Percentiles rank a stretch among this genome's conserved stretches.
phyloP scores from a whole-genome alignment of 2,797 vertebrate genomes.

The Sciurus vulgaris region DNA sequence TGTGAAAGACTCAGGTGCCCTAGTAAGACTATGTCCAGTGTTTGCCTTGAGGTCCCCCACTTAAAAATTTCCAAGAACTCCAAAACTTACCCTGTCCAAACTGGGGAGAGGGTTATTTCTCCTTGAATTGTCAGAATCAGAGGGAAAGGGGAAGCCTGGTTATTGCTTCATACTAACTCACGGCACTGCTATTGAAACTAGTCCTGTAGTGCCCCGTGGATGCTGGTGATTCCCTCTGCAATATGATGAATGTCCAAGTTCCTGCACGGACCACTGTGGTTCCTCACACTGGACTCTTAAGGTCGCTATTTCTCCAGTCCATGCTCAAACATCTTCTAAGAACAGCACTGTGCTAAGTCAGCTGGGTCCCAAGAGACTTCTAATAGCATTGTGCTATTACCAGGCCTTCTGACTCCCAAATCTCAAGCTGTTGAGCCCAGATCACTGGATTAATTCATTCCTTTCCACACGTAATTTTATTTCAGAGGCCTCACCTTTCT shows the following conservation, averaged over 20 bases:
- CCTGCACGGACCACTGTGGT: not conserved
- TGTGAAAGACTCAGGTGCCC: not conserved
- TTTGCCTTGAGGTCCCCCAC: not conserved
- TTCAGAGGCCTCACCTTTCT: not conserved
- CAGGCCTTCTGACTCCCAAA: not conserved
- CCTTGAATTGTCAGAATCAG: not conserved
- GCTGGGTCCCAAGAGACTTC: not conserved
- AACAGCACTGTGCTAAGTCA: not conserved
- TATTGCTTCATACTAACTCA: not conserved
- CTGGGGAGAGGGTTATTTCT: not conserved
- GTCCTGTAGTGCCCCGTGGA: not conserved
- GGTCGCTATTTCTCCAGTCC: not conserved
- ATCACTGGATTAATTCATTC: not conserved
- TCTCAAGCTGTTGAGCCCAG: not conserved
- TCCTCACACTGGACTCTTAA: not conserved
- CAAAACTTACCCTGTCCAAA: not conserved
- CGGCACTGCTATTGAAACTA: not conserved
- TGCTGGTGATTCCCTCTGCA: not conserved
- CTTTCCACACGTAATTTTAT: not conserved
- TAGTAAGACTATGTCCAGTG: not conserved
- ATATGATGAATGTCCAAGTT: not conserved
- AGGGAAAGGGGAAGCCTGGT: not conserved
- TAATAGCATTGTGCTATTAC: not conserved
- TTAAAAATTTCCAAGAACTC: not conserved
- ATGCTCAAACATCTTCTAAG: not conserved